Evolutionary conservation across 2,113 vertebrate genomes (phyloP).

Genomic region (Nerophis ophidion): DNA sequence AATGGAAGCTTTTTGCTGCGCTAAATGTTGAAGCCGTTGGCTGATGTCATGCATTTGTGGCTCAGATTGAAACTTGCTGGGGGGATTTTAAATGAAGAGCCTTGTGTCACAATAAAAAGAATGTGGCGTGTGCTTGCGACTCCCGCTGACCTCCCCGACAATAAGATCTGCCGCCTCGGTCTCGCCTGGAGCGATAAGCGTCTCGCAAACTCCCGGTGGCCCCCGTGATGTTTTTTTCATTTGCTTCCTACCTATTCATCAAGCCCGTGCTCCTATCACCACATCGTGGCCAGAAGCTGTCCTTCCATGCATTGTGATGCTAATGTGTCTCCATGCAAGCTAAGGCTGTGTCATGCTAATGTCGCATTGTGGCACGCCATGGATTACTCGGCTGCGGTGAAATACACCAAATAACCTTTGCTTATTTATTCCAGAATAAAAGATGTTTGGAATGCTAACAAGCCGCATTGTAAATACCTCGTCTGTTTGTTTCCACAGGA

Average conservation of each 20-base stretch:
- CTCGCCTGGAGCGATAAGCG: conserved; percentile 46
- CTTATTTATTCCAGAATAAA: conserved; percentile 2
- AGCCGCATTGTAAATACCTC: neutral
- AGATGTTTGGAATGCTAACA: conserved; percentile 1
- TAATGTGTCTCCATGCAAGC: conserved; percentile 47
- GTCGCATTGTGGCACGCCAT: conserved; percentile 12
- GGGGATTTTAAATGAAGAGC: neutral
- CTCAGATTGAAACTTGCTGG: conserved; percentile 7
- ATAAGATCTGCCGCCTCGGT: conserved; percentile 39
- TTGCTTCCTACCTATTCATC: conserved; percentile 52
- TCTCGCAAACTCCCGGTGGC: conserved; percentile 43
- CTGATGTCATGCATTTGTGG: conserved; percentile 8
- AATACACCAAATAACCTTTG: neutral
- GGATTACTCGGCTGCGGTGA: neutral
- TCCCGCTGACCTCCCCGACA: conserved; percentile 39
- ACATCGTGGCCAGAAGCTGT: conserved; percentile 31
- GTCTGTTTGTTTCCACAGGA: conserved; percentile 69
- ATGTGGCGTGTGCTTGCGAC: conserved; percentile 21
- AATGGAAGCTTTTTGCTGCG: conserved; percentile 4
- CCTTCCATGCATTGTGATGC: conserved; percentile 45
- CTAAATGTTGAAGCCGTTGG: neutral
- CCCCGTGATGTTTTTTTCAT: conserved; percentile 58
- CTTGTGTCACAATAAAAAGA: conserved; percentile 8
- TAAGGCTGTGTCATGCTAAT: conserved; percentile 48
- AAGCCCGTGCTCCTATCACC: conserved; percentile 12